Conservation (phyloP, 1,140 invertebrate species). For the Tyrophagus putrescentiae region DNA sequence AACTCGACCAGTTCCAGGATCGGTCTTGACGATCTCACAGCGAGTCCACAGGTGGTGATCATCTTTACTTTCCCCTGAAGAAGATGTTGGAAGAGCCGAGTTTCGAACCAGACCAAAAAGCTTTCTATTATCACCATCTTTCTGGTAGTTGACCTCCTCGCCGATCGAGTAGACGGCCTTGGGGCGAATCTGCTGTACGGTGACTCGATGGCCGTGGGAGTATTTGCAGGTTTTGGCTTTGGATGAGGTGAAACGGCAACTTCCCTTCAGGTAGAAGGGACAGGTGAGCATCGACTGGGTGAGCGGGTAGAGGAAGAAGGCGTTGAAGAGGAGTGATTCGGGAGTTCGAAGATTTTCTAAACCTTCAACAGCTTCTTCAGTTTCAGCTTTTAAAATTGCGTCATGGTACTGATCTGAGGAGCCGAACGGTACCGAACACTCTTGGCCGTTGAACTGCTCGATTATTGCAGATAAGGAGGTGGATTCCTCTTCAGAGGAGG, state of each 20-base stretch:
- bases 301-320: conserved; percentile 17
- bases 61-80: too few species aligned
- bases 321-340: neutral
- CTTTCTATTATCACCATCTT: too few species aligned
- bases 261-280: conserved; percentile 5
- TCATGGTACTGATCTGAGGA: conserved; percentile 15
- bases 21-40: too few species aligned
- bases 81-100: too few species aligned
- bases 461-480: neutral
- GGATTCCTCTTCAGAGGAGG: neutral
- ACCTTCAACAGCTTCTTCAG: neutral
- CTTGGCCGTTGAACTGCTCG: neutral
- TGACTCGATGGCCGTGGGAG: conserved; percentile 13
- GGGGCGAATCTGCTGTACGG: too few species aligned
- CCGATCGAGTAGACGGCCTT: too few species aligned
- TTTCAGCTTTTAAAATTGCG: neutral
- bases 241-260: neutral
- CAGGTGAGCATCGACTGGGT: conserved; percentile 17
- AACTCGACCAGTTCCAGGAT: too few species aligned
- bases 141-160: too few species aligned
- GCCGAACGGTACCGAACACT: conserved; percentile 14
- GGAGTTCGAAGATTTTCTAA: neutral
- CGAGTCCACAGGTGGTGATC: too few species aligned
- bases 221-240: conserved; percentile 11
- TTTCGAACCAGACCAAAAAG: too few species aligned